phyloP scores from a whole-genome alignment of 2,888 invertebrate species.

The Limulus polyphemus region DNA sequence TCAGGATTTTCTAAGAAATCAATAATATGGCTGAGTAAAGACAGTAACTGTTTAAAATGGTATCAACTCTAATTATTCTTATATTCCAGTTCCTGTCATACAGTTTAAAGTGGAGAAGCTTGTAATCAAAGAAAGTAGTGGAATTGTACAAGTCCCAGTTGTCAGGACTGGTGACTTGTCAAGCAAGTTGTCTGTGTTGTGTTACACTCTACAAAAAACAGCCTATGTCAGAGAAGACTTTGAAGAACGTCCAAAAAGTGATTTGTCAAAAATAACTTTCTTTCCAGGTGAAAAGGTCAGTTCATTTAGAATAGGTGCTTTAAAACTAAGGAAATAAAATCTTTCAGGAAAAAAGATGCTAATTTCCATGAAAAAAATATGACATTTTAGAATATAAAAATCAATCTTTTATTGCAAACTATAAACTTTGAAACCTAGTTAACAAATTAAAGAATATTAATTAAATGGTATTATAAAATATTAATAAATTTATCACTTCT shows the following conservation, averaged over 20 bases:
- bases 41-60: too few relatives aligned
- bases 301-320: neutral
- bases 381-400: too few relatives aligned
- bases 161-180: conserved; percentile 34
- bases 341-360: too few relatives aligned
- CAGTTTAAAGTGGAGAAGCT: conserved; percentile 32
- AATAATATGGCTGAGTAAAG: too few relatives aligned
- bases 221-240: conserved; percentile 35
- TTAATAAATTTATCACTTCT: too few relatives aligned
- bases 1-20: too few relatives aligned
- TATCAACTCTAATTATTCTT: neutral
- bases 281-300: conserved; percentile 10
- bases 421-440: too few relatives aligned
- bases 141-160: conserved; percentile 31
- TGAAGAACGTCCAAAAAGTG: conserved; percentile 29
- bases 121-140: conserved; percentile 32
- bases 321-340: too few relatives aligned
- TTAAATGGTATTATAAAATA: too few relatives aligned
- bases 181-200: conserved; percentile 33
- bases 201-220: conserved; percentile 35
- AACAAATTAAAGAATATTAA: too few relatives aligned
- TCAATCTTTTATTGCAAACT: too few relatives aligned
- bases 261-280: conserved; percentile 7
- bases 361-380: too few relatives aligned
- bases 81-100: conserved; percentile 32